Evolutionary conservation across 2,797 vertebrate species (phyloP), one percentile per base, ranked within the genome.

Genomic region (Hydrocynus forskahlii): DNA sequence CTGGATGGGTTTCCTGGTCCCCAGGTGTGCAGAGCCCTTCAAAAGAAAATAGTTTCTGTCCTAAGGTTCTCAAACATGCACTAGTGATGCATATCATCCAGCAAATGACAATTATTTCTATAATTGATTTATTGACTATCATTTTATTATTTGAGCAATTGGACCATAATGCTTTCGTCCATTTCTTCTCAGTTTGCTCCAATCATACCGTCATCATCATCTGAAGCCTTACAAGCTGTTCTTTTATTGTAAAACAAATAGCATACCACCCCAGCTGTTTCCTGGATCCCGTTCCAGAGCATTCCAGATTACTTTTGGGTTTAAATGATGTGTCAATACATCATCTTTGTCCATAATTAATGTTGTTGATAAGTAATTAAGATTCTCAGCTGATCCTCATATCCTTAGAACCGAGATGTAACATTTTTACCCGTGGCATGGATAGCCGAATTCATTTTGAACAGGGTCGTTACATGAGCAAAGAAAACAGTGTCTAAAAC

Each of bases 1-100:
- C 80, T 96, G 88, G 95, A 96, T 1, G 98, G 98, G 9, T 93
- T 95, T 57, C 93, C 94, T 0, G 98, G 98, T 83, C 93, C 95
- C 7, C 94, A 94, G 94, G 98, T 99, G 89, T 79, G 86, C 7
- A 12, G 45, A 48, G 12, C 45, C 7, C 7, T 48, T 48, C 12
- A 48, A 48, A 48, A 48, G 45, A 48, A 12, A 12, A 8, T 45
- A 7, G 6, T 7, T 10, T 45, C 9, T 45, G 43, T 45, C 6
- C 43, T 45, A 45, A 7, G 10, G 10, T 45, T 7, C 6, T 1
- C 45, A 8, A 9, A 48, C 4, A 35, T 48, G 45, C 45, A 2
- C 12, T 12, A 48, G 12, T 48, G 0, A 48, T 9, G 7, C 45
- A 48, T 12, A 2, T 8, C 7, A 52, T 1, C 12, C 13, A 13